Evolutionary conservation across 2,113 vertebrate genomes (phyloP), one percentile per base, ranked within the genome.

Genomic region (Nibea albiflora): DNA sequence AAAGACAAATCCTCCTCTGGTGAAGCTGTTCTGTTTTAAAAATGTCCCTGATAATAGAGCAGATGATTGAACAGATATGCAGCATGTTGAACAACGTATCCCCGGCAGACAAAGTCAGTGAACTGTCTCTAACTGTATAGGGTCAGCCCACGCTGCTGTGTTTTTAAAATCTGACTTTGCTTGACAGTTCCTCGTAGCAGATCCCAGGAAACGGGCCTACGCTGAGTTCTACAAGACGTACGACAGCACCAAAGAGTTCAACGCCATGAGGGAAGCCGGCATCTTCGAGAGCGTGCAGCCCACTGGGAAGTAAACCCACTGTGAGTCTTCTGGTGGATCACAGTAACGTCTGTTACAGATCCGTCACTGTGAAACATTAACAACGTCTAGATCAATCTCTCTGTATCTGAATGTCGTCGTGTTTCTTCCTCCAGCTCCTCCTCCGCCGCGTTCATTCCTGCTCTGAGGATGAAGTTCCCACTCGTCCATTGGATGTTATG

Each of bases 191-290:
- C 39, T 1, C 16, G 82, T 99, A 71, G 92, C n/a, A 26, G 97
- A 99, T 11, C 96, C 93, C 78, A 96, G 97, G 90, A 98, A 99
- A 90, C 85, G 52, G 92, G 95, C 97, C 12, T 99, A 99, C 78
- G 96, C 95, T 46, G 93, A 97, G 0, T 99, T 96, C 95, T 99
- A 98, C 89, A 99, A 95, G 90, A 87, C 92, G 17, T 98, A 97
- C 63, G 97, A 99, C 85, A 28, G 95, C 0, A 78, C 78, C 87
- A 98, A 98, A 90, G 97, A 97, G 83, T 99, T 98, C 73, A 94
- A 96, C 49, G 91, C 92, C 74, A 99, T 99, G 98, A 97, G 69
- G 85, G n/a, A 95, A 81, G 96, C 98, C 6, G 98, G 98, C 15
- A 57, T 99, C 77, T 97, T 99, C 53, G 93, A 98, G 84, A 95